Conservation (phyloP, 2,113 vertebrate genomes). For the Chlamydotis undulata region DNA sequence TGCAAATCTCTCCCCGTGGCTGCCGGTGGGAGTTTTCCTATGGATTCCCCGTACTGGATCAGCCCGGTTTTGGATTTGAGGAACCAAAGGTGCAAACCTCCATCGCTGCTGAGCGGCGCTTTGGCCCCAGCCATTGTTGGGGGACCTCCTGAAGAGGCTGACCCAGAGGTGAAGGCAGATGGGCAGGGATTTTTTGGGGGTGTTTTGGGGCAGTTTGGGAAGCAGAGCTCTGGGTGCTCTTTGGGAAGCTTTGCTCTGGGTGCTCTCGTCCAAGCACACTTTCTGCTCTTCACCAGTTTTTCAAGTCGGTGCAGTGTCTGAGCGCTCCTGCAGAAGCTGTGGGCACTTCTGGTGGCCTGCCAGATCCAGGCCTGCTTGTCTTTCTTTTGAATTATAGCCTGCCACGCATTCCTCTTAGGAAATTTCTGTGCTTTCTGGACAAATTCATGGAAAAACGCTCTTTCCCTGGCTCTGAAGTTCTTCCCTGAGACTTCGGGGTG, state of each 20-base stretch:
- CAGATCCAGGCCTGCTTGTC: neutral
- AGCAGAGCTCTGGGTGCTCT: neutral
- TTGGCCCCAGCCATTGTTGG: fast-evolving
- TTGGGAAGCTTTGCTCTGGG: neutral
- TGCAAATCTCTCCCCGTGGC: neutral
- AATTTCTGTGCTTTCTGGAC: neutral
- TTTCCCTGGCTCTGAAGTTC: neutral
- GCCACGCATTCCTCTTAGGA: too few relatives aligned
- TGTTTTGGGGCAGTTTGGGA: neutral
- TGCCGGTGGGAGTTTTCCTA: neutral
- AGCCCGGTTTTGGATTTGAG: neutral
- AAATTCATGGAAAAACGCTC: neutral
- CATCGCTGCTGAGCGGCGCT: neutral
- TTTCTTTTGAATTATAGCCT: neutral
- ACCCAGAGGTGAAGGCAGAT: neutral
- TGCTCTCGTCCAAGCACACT: neutral
- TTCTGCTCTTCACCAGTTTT: neutral
- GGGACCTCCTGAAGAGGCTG: neutral
- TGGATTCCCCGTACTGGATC: too few relatives aligned
- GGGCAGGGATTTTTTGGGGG: too few relatives aligned
- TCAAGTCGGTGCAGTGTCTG: neutral
- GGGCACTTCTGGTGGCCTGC: neutral
- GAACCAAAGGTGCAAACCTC: neutral
- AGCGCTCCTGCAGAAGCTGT: neutral
- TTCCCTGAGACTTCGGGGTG: neutral